A percentile compares a stretch with the other conserved stretches of the same genome.
These are phyloP conservation scores for Asbolus verrucosus DNA, from an alignment of 1,140 invertebrate species.

Conservation along the genomic window DNA sequence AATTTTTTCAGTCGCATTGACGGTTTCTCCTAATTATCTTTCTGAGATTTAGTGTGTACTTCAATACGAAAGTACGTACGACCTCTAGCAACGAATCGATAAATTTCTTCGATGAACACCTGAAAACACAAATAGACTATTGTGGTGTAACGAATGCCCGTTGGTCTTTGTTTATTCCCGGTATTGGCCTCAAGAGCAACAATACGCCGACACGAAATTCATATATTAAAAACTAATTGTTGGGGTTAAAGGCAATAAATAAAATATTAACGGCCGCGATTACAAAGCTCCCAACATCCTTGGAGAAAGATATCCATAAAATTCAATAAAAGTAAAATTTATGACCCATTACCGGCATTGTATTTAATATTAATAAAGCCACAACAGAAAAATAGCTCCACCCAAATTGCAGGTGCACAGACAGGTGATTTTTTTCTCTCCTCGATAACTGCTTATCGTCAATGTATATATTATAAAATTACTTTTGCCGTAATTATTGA, in stretches of 20 bases:
- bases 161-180: too few relatives aligned
- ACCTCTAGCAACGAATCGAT: neutral
- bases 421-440: slow-evolving; percentile 35
- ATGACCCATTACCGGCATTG: slow-evolving; percentile 22
- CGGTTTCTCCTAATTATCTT: neutral
- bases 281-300: slow-evolving; percentile 35
- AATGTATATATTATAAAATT: slow-evolving; percentile 8
- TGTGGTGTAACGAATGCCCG: too few relatives aligned
- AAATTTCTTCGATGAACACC: neutral
- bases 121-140: too few relatives aligned
- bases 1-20: too few relatives aligned
- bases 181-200: too few relatives aligned
- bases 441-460: slow-evolving; percentile 10
- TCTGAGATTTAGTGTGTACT: too few relatives aligned
- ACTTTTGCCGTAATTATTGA: slow-evolving; percentile 33
- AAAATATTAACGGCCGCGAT: slow-evolving; percentile 19
- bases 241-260: slow-evolving; percentile 31
- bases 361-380: slow-evolving; percentile 26
- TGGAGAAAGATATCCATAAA: slow-evolving; percentile 30
- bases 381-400: slow-evolving; percentile 26
- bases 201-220: slow-evolving; percentile 9
- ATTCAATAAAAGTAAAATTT: slow-evolving; percentile 20
- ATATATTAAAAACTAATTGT: slow-evolving; percentile 30
- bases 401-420: slow-evolving; percentile 27
- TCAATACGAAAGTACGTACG: neutral